These are phyloP conservation scores for Physocephala rufipes DNA, from an alignment of 2,888 invertebrate genomes.

Conservation along the genomic window DNA sequence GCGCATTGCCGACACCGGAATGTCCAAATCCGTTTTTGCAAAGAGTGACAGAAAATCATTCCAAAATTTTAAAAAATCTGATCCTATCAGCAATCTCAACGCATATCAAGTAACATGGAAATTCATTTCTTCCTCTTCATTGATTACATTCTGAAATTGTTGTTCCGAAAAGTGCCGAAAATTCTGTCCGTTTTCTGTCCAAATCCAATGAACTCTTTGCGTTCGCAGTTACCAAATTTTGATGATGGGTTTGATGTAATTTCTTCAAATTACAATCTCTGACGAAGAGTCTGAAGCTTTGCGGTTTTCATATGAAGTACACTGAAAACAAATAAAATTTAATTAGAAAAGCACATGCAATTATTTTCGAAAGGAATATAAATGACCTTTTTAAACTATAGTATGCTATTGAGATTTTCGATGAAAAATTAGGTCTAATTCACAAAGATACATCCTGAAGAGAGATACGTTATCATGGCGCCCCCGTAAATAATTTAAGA, in stretches of 20 bases:
- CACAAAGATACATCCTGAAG: no score
- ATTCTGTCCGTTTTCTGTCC: conserved; percentile 12
- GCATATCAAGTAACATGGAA: neutral
- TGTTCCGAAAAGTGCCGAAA: conserved; percentile 7
- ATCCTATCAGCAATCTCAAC: no score
- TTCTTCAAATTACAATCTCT: conserved; percentile 16
- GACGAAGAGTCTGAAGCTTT: neutral
- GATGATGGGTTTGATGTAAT: neutral
- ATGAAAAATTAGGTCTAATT: no score
- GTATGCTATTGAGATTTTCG: no score
- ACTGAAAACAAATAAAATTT: neutral
- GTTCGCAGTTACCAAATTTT: neutral
- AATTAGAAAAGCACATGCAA: neutral
- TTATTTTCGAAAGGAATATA: no score
- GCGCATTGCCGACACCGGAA: neutral
- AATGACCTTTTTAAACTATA: no score
- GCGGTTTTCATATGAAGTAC: neutral
- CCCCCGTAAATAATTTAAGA: no score
- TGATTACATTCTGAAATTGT: neutral
- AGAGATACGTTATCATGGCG: no score
- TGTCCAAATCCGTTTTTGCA: neutral
- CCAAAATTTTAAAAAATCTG: no score
- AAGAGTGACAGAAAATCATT: no score
- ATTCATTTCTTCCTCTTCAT: neutral
- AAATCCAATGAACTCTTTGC: neutral